Percentiles rank a stretch among this genome's conserved stretches.
phyloP scores from a whole-genome alignment of 2,888 invertebrate species.

The Phaedon cochleariae region DNA sequence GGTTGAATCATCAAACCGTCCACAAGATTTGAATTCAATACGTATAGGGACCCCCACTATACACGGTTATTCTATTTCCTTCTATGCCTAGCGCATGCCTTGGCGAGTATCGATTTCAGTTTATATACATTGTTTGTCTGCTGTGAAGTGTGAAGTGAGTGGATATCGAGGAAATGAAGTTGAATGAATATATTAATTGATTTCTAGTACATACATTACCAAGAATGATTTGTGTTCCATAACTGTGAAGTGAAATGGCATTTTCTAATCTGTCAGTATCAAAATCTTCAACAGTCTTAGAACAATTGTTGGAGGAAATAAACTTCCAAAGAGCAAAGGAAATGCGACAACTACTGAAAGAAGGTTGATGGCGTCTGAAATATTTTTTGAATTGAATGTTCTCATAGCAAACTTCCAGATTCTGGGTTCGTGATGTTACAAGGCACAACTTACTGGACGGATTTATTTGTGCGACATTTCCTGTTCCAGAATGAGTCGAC shows the following conservation, averaged over 20 bases:
- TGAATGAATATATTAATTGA: background rate
- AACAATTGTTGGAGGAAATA: constrained; percentile 89
- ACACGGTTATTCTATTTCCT: no score
- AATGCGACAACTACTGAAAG: constrained; percentile 87
- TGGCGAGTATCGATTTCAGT: no score
- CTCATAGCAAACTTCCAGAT: no score
- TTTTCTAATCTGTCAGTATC: constrained; percentile 58
- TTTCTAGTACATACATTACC: background rate
- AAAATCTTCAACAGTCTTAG: constrained; percentile 75
- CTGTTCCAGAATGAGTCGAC: constrained; percentile 88
- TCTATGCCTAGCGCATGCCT: no score
- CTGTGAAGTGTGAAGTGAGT: no score
- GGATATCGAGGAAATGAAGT: no score
- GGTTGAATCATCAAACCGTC: no score
- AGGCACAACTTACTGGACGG: constrained; percentile 95
- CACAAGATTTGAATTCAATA: no score
- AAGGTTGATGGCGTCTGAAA: constrained; percentile 68
- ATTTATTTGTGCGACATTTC: constrained; percentile 93
- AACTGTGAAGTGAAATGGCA: constrained; percentile 50
- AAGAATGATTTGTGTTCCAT: background rate
- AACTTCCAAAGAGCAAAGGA: constrained; percentile 93
- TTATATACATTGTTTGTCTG: no score
- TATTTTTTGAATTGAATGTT: constrained; percentile 1
- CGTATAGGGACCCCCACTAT: no score
- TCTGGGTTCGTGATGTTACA: constrained; percentile 92